phyloP scores from a whole-genome alignment of 2,888 invertebrate species.

The Tipula helvola region DNA sequence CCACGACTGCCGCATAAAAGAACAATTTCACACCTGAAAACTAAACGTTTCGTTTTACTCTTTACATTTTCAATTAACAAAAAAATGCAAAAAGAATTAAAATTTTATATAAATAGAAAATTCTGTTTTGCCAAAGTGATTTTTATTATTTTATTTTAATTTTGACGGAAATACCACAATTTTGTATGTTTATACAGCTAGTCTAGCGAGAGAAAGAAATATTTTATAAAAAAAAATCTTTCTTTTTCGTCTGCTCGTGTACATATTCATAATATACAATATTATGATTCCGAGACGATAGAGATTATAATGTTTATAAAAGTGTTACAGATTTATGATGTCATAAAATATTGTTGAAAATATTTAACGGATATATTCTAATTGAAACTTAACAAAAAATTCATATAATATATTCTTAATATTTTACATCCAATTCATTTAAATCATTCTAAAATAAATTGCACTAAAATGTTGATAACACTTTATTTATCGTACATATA shows the following conservation, averaged over 20 bases:
- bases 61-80: not conserved
- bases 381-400: not conserved
- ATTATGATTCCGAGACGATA: not conserved
- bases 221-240: not conserved
- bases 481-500: not conserved
- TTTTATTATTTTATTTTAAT: not conserved
- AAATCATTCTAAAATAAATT: not conserved
- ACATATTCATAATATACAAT: not conserved
- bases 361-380: not conserved
- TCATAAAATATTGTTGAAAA: not conserved
- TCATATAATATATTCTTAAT: not conserved
- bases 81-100: not conserved
- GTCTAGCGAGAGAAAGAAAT: not conserved
- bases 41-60: not conserved
- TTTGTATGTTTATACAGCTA: not conserved
- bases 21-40: not conserved
- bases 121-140: not conserved
- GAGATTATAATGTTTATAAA: conserved; percentile 4
- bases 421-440: not conserved
- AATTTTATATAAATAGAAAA: not conserved
- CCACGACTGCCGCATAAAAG: not conserved
- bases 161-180: not conserved
- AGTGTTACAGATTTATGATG: not conserved
- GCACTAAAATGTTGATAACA: not conserved
- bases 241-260: not conserved